A percentile compares a stretch with the other conserved stretches of the same genome.
Evolutionary conservation across 2,888 invertebrate species (phyloP).

Genomic region (Euplagia quadripunctaria): DNA sequence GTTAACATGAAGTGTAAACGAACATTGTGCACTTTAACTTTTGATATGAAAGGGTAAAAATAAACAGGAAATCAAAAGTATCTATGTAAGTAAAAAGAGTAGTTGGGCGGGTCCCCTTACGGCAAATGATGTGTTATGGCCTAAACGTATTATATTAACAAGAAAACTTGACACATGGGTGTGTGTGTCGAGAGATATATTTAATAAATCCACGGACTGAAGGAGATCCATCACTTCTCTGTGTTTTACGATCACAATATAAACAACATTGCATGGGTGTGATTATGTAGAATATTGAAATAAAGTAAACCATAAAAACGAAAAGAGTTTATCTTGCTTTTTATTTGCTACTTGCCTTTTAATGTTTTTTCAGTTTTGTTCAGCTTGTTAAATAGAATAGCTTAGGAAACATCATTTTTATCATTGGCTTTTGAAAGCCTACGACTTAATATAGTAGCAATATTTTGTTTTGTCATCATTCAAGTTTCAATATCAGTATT

Average conservation of each 20-base stretch:
- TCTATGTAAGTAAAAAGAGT: neutral
- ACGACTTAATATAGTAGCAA: too few relatives aligned
- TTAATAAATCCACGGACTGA: constrained; percentile 43
- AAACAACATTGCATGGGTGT: neutral
- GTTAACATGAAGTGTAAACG: neutral
- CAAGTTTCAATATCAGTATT: too few relatives aligned
- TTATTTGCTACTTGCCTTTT: too few relatives aligned
- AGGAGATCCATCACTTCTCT: constrained; percentile 21
- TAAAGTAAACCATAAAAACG: constrained; percentile 45
- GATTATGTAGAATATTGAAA: neutral
- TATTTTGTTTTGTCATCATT: too few relatives aligned
- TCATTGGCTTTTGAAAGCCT: too few relatives aligned
- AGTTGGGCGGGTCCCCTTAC: constrained; percentile 4
- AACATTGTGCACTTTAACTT: neutral
- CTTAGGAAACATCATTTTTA: too few relatives aligned
- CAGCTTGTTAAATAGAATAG: too few relatives aligned
- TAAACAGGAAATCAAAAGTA: neutral
- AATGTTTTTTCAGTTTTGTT: too few relatives aligned
- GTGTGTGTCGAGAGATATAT: constrained; percentile 26
- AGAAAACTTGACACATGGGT: constrained; percentile 28
- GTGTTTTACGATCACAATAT: neutral
- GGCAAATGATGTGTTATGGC: constrained; percentile 16
- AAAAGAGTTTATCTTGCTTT: too few relatives aligned
- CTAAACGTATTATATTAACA: constrained; percentile 24
- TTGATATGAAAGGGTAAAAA: neutral